Percentiles rank a stretch among this genome's conserved stretches.
Conservation (phyloP, 1,140 invertebrate species). For the Plectrocnemia conspersa region DNA sequence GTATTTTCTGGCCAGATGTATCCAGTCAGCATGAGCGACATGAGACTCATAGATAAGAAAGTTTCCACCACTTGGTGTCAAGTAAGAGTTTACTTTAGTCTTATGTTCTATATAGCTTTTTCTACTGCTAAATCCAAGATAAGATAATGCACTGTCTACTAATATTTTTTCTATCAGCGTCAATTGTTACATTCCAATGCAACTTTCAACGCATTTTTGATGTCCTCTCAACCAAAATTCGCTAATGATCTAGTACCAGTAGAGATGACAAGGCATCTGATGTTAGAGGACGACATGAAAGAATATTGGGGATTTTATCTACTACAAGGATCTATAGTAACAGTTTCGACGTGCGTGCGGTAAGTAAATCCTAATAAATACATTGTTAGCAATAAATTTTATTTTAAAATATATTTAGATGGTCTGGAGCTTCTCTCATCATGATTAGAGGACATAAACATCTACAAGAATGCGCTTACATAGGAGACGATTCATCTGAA, state of each 20-base stretch:
- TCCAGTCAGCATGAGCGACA: conserved; percentile 70
- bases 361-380: conserved; percentile 37
- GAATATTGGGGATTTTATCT: conserved; percentile 82
- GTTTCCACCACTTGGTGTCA: conserved; percentile 76
- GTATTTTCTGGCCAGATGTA: conserved; percentile 66
- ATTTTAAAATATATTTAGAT: conserved; percentile 47
- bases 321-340: conserved; percentile 67
- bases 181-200: conserved; percentile 66
- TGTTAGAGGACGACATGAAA: conserved; percentile 73
- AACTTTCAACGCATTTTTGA: conserved; percentile 71
- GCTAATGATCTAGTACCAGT: conserved; percentile 54
- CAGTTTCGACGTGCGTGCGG: conserved; percentile 70
- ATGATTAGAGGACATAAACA: conserved; percentile 72
- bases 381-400: conserved; percentile 10
- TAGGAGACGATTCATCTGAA: conserved; percentile 71
- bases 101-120: conserved; percentile 14
- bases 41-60: conserved; percentile 64
- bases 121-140: background rate
- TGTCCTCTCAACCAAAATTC: conserved; percentile 57
- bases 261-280: conserved; percentile 62
- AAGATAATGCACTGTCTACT: background rate
- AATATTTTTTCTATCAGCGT: conserved; percentile 48
- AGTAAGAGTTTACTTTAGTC: conserved; percentile 45
- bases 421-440: conserved; percentile 68
- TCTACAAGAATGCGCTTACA: conserved; percentile 73